These are phyloP conservation scores for Oscheius sp. DNA, from an alignment of 2,888 invertebrate species.

Conservation along the genomic window DNA sequence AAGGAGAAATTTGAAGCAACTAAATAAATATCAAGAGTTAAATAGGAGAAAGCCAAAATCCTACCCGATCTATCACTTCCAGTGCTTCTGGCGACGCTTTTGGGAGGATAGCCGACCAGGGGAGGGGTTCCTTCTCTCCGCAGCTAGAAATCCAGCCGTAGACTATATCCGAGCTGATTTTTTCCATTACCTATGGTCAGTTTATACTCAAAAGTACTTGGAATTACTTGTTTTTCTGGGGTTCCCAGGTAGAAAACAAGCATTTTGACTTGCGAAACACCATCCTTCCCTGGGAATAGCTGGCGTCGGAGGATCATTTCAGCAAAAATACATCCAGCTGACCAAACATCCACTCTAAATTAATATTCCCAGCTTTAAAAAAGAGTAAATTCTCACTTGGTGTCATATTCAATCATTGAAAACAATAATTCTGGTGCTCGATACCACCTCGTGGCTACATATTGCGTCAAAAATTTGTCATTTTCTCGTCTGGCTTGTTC, in stretches of 20 bases:
- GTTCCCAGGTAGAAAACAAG: slow-evolving; percentile 72
- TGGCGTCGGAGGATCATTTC: slow-evolving; percentile 74
- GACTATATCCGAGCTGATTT: slow-evolving; percentile 71
- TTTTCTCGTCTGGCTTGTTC: slow-evolving; percentile 45
- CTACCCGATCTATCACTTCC: slow-evolving; percentile 32
- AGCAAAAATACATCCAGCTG: slow-evolving; percentile 74
- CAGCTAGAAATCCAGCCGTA: slow-evolving; percentile 69
- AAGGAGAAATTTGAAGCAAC: slow-evolving; percentile 71
- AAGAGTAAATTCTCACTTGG: slow-evolving; percentile 57
- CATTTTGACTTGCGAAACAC: slow-evolving; percentile 69
- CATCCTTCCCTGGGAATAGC: slow-evolving; percentile 71
- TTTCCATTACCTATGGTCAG: slow-evolving; percentile 23
- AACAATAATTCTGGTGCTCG: slow-evolving; percentile 73
- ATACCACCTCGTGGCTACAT: slow-evolving; percentile 72
- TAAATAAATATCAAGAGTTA: slow-evolving; percentile 22
- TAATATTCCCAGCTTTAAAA: background rate
- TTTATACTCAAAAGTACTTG: too few species aligned
- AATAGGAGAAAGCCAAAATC: background rate
- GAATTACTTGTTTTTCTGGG: slow-evolving; percentile 68
- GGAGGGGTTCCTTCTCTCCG: slow-evolving; percentile 64
- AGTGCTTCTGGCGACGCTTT: slow-evolving; percentile 71
- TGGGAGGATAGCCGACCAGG: slow-evolving; percentile 71
- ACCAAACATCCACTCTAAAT: slow-evolving; percentile 73
- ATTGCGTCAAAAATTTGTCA: slow-evolving; percentile 69
- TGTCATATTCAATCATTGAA: slow-evolving; percentile 71